Conservation (phyloP, 2,797 vertebrate species). For the Sibirionetta formosa region DNA sequence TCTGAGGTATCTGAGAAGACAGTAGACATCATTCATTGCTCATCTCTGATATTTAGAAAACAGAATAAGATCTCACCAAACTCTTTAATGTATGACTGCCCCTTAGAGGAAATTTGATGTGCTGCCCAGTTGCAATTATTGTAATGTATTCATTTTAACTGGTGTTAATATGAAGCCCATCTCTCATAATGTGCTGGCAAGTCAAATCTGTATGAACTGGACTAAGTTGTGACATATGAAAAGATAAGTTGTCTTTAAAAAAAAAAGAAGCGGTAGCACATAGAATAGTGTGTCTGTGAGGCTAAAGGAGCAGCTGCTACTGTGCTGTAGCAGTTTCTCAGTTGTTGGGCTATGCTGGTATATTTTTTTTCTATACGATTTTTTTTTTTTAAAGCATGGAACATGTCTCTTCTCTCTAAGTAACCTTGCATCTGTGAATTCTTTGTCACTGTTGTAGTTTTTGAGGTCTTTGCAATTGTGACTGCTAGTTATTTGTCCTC, state of each 20-base stretch:
- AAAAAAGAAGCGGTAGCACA: not conserved
- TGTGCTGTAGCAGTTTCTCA: not conserved
- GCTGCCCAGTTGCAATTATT: not conserved
- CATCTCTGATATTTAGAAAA: not conserved
- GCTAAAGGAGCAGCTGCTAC: not conserved
- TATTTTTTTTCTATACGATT: not conserved
- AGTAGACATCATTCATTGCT: not conserved
- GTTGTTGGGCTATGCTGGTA: not conserved
- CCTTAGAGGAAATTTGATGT: not conserved
- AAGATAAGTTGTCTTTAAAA: not conserved
- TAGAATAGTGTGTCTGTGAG: not conserved
- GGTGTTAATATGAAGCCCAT: accelerated
- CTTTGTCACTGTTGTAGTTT: not conserved
- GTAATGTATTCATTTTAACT: not conserved
- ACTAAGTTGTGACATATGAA: not conserved
- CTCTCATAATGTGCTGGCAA: not conserved
- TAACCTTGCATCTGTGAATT: not conserved
- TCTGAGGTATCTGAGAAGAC: not conserved
- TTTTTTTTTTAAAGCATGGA: not conserved
- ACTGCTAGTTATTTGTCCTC: not conserved
- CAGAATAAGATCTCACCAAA: not conserved
- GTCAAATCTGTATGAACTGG: not conserved
- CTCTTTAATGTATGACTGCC: not conserved
- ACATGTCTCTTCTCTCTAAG: not conserved
- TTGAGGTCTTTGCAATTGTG: not conserved